Conservation (phyloP, 2,888 invertebrate species). For the Eudasyphora cyanicolor region DNA sequence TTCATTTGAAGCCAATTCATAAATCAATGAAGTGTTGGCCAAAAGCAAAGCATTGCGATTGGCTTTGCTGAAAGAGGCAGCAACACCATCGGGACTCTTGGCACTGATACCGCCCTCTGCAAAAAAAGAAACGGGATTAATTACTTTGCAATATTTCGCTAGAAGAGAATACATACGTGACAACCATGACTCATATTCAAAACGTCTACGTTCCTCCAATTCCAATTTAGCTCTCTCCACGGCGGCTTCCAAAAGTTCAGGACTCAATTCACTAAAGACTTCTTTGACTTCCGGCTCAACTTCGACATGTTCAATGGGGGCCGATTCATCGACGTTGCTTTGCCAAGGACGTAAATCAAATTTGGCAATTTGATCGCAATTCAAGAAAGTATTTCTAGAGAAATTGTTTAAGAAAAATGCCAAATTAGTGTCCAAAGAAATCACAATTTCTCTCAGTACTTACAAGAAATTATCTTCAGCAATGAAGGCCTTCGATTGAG, state of each 20-base stretch:
- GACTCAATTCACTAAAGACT: conserved; percentile 85
- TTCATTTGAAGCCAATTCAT: conserved; percentile 93
- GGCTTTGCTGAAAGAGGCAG: conserved; percentile 94
- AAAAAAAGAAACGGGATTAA: conserved; percentile 59
- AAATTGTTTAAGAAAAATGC: neutral
- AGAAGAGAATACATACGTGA: conserved; percentile 81
- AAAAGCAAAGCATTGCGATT: conserved; percentile 90
- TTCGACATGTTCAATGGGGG: conserved; percentile 75
- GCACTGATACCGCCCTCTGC: conserved; percentile 91
- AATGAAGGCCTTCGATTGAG: conserved; percentile 93
- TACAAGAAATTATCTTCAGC: conserved; percentile 92
- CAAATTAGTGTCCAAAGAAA: neutral
- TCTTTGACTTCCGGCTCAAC: conserved; percentile 76
- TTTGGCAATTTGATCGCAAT: conserved; percentile 86
- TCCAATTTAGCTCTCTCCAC: conserved; percentile 90
- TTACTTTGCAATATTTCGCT: neutral
- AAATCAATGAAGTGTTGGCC: conserved; percentile 92
- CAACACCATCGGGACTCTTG: conserved; percentile 91
- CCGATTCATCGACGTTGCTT: conserved; percentile 78
- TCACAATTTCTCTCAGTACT: conserved; percentile 76
- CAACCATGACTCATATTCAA: conserved; percentile 91
- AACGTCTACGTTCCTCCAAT: conserved; percentile 86
- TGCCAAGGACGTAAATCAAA: conserved; percentile 87
- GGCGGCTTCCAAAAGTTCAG: conserved; percentile 87
- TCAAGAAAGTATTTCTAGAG: conserved; percentile 87